Percentiles rank a stretch among this genome's conserved stretches.
Evolutionary conservation across 2,888 invertebrate species (phyloP).

Genomic region (Acrobasis consociella): DNA sequence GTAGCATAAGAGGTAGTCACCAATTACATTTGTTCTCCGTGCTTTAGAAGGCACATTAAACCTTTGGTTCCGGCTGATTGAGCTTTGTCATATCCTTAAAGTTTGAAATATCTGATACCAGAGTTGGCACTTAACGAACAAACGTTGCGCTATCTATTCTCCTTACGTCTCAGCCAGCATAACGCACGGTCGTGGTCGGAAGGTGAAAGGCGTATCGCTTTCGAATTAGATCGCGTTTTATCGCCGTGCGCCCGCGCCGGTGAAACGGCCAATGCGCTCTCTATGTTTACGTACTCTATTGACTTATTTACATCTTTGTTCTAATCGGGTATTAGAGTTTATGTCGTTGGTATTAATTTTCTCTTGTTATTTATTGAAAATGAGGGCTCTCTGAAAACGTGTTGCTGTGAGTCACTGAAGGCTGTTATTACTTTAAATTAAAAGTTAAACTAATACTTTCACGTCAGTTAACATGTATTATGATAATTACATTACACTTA

Average conservation of each 20-base stretch:
- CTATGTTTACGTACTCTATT: conserved; percentile 47
- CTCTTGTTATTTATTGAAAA: not conserved
- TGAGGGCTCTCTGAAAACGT: too few species aligned
- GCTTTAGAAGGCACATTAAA: not conserved
- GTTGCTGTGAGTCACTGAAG: too few species aligned
- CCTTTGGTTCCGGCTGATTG: too few species aligned
- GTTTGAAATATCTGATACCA: too few species aligned
- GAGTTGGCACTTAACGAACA: not conserved
- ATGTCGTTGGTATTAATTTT: conserved; percentile 5
- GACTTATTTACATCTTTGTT: conserved; percentile 34
- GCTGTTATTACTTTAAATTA: too few species aligned
- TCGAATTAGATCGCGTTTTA: conserved; percentile 78
- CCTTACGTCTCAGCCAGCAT: conserved; percentile 33
- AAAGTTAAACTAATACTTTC: too few species aligned
- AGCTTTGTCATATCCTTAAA: too few species aligned
- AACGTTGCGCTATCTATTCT: conserved; percentile 3
- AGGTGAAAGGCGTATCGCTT: conserved; percentile 81
- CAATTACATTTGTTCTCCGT: not conserved
- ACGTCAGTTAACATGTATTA: too few species aligned
- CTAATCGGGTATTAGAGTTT: conserved; percentile 1
- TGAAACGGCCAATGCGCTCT: conserved; percentile 58
- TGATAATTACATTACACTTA: too few species aligned
- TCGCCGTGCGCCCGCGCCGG: conserved; percentile 50
- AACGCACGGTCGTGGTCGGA: conserved; percentile 57
- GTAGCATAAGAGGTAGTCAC: too few species aligned